Base-by-base conservation (phyloP, 2,888 invertebrate species). In the Salpingus planirostris region DNA sequence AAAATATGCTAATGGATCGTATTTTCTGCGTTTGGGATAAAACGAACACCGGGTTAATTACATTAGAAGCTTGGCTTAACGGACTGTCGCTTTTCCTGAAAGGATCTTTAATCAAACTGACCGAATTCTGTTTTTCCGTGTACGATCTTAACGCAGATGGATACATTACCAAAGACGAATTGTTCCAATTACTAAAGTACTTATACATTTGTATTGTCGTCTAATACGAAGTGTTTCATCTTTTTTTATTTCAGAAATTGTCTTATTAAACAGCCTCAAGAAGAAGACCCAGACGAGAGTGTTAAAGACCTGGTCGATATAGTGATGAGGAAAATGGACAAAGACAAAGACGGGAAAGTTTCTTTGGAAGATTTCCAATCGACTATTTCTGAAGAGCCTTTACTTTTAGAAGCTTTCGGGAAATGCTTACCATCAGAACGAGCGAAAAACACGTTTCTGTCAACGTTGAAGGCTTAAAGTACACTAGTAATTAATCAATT, bases 381-480 rank as follows among this genome's bases (percentile, higher is more conserved):
- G 8, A 71, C 82, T 0, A 78, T 86, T 0, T 47, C 62, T 13
- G 69, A 70, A 36, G 81, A 81, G 21, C 79, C 80, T 0, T 65
- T 80, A n/a, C 61, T 87, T 14, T 52, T 88, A 28, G 82, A 87
- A 59, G 76, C 78, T 18, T 73, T 88, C 34, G 87, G 87, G 1
- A 75, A 76, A 43, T 81, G 85, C 47, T 64, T 87, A 8, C 87
- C 87, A 0, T 73, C 74, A 37, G 67, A 68, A 43, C 60, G 69
- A 1, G 71, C 75, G 0, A 71, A 59, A 37, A 52, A 60, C 37
- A 63, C 66, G 3, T 67, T 67, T 46, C 43, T 65, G 28, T 55
- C 59, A 13, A 64, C 65, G 4, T 40, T 64, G 31, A 57, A 53
- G 42, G 41, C 46, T 11, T 47, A 39, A 38, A 6, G 18, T 24